Evolutionary conservation across 2,888 invertebrate species (phyloP).

Genomic region (Phalera bucephala): DNA sequence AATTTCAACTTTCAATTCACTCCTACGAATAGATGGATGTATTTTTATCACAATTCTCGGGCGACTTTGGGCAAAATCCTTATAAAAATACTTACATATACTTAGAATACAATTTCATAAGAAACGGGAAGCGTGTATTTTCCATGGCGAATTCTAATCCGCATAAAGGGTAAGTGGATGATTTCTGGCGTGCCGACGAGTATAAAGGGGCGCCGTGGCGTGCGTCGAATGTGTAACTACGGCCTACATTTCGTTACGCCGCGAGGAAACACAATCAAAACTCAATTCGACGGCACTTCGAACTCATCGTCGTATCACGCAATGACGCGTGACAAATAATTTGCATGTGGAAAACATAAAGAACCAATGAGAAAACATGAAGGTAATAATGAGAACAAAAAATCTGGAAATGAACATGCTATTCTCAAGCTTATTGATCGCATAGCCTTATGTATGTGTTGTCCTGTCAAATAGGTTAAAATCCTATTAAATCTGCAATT

Average conservation of each 20-base stretch:
- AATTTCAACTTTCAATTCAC: no score
- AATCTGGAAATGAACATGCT: no score
- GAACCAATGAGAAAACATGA: not conserved
- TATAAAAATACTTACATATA: no score
- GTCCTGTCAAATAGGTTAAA: no score
- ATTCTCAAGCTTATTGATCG: no score
- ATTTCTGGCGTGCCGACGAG: constrained; percentile 56
- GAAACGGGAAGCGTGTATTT: constrained; percentile 24
- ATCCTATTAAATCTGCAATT: no score
- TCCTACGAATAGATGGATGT: no score
- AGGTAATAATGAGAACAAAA: no score
- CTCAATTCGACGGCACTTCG: constrained; percentile 68
- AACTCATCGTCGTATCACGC: constrained; percentile 60
- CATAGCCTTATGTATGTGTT: no score
- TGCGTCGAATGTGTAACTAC: constrained; percentile 67
- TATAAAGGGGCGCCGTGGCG: constrained; percentile 49
- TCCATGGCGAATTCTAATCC: constrained; percentile 41
- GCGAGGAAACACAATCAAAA: constrained; percentile 69
- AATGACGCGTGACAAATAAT: constrained; percentile 40
- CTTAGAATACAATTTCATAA: constrained; percentile 7
- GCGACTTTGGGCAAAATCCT: no score
- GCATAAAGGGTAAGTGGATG: constrained; percentile 59
- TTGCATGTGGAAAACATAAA: constrained; percentile 32
- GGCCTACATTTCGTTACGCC: constrained; percentile 55
- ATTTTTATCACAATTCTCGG: no score